Evolutionary conservation across 2,888 invertebrate species (phyloP).

Genomic region (Harpagoxenus sublaevis): DNA sequence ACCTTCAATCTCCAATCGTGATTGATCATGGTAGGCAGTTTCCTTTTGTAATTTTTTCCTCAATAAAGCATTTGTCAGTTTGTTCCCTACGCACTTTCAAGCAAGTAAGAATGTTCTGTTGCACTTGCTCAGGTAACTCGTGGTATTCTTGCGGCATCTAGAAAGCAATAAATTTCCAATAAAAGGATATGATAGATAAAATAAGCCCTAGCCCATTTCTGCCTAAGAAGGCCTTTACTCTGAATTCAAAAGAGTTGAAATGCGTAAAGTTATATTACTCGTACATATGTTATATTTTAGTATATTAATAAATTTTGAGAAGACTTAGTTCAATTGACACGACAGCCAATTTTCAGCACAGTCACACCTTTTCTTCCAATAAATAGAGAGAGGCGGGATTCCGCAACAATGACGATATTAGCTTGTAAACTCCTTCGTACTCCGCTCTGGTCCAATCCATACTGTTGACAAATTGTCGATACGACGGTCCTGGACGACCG

Average conservation of each 20-base stretch:
- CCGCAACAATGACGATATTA: conserved; percentile 75
- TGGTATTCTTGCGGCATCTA: conserved; percentile 82
- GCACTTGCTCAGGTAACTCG: conserved; percentile 80
- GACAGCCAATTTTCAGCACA: not conserved
- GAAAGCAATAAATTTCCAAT: conserved; percentile 35
- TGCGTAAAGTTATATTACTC: not conserved
- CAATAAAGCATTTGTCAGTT: conserved; percentile 77
- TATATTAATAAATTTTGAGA: not conserved
- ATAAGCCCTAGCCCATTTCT: too few relatives aligned
- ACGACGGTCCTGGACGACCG: conserved; percentile 77
- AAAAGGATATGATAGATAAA: not conserved
- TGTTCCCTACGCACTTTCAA: conserved; percentile 79
- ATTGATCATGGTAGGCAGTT: conserved; percentile 84
- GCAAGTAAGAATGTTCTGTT: conserved; percentile 77
- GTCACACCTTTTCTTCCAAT: conserved; percentile 78
- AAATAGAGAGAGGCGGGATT: conserved; percentile 80
- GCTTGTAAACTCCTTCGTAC: conserved; percentile 75
- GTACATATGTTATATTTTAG: not conserved
- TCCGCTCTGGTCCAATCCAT: conserved; percentile 80
- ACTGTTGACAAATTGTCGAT: conserved; percentile 76
- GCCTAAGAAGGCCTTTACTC: too few relatives aligned
- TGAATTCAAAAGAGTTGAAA: not conserved
- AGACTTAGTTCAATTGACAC: too few relatives aligned
- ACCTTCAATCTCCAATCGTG: conserved; percentile 88
- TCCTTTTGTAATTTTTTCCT: conserved; percentile 80